phyloP scores from a whole-genome alignment of 64 coral and sea anemone species.

The Pocillopora verrucosa region DNA sequence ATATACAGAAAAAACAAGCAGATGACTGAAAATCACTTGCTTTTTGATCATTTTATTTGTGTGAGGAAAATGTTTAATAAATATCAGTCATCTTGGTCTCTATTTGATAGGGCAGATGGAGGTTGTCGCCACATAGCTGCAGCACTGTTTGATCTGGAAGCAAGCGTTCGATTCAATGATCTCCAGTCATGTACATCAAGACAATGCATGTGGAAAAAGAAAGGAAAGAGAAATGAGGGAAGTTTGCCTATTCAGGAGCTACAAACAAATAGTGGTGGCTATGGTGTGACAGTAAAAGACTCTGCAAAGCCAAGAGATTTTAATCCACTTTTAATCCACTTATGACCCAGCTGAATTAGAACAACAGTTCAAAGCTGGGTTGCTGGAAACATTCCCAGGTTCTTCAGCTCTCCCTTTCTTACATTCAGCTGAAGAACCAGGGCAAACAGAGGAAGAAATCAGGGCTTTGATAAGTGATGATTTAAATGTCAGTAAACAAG shows the following conservation, averaged over 20 bases:
- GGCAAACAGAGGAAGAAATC: conserved; percentile 26
- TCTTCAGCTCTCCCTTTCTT: conserved; percentile 6
- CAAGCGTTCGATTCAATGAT: conserved; percentile 4
- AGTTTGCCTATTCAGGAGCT: background rate
- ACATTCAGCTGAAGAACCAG: background rate
- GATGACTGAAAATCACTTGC: too few relatives aligned
- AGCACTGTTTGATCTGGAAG: background rate
- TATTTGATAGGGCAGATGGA: too few relatives aligned
- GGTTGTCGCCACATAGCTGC: too few relatives aligned
- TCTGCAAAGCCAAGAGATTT: background rate
- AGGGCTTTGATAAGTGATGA: conserved; percentile 17
- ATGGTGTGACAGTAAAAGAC: background rate
- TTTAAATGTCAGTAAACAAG: conserved; percentile 11
- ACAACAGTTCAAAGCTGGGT: conserved; percentile 11
- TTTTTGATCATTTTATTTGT: too few relatives aligned
- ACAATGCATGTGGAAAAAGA: conserved; percentile 20
- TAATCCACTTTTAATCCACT: conserved; percentile 6
- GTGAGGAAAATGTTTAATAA: too few relatives aligned
- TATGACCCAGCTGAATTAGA: conserved; percentile 1
- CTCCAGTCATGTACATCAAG: background rate
- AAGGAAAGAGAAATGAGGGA: conserved; percentile 15
- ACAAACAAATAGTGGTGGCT: background rate
- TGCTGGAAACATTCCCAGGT: background rate
- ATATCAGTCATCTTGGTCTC: too few relatives aligned
- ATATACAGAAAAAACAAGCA: too few relatives aligned